Evolutionary conservation across 2,888 invertebrate genomes (phyloP), one percentile per base, ranked within the genome.

Genomic region (Drosophila affinis): DNA sequence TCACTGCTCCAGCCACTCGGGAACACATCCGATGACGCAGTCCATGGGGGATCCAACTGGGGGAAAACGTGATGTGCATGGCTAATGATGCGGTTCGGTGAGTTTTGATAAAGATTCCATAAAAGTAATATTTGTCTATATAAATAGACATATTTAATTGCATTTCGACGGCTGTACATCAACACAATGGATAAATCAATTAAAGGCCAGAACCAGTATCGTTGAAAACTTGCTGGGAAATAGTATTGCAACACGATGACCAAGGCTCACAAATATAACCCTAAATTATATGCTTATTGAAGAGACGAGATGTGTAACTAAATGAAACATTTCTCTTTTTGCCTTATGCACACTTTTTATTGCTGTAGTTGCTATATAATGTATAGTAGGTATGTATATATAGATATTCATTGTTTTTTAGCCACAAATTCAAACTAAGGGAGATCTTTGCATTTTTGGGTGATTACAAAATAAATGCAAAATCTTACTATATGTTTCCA

Each of bases 21-120:
- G 24, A 32, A n/a, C 46, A 55, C 29, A 14, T 9, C 6, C 27
- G 27, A 21, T 45, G 18, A 32, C 55, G 68, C 47, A 49, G 44
- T 44, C 54, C 46, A 39, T 54, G 61, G n/a, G 58, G 18, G 34
- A 34, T 29, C 29, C 29, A 53, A 68, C 34, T 47, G 44, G 21
- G 39, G 14, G 14, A 27, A 57, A 59, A 75, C 83, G 88, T 88
- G 88, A 52, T 60, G 65, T 69, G 88, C 76, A 86, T 84, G 59
- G 47, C 45, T 75, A 86, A 88, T 72, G 72, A 84, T 82, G 83
- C 78, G 63, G 83, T 82, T 69, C 61, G 71, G 62, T 80, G 56
- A 56, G 83, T 88, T 87, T 84, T 57, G 52, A 24, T 24, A 24
- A 24, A 24, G 24, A 71, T 79, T 77, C 69, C 63, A 67, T 77